phyloP scores from a whole-genome alignment of 2,888 invertebrate species.

The Diaphora mendica region DNA sequence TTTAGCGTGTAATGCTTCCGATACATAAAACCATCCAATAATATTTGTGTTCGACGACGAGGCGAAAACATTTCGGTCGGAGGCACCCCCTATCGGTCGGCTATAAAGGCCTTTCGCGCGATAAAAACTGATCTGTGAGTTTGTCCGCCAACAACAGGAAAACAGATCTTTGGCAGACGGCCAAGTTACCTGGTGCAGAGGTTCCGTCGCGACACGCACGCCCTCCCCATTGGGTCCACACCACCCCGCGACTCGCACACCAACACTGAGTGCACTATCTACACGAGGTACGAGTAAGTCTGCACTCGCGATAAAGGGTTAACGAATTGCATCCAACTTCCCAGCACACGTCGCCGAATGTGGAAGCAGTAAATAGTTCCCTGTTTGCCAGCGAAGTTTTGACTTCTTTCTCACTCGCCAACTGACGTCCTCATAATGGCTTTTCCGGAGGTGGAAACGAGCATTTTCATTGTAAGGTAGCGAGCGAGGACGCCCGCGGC shows the following conservation, averaged over 20 bases:
- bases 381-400: conserved; percentile 80
- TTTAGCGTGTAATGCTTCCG: conserved; percentile 84
- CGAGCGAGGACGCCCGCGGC: conserved; percentile 61
- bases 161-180: conserved; percentile 83
- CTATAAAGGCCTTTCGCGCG: conserved; percentile 86
- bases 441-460: conserved; percentile 62
- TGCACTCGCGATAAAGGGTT: conserved; percentile 78
- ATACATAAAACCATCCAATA: conserved; percentile 85
- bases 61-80: conserved; percentile 78
- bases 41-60: conserved; percentile 82
- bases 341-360: conserved; percentile 79
- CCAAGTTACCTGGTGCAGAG: conserved; percentile 79
- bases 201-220: conserved; percentile 56
- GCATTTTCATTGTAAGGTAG: conserved; percentile 64
- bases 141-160: conserved; percentile 83
- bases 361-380: conserved; percentile 81
- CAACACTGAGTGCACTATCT: conserved; percentile 50
- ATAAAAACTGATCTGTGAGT: conserved; percentile 87
- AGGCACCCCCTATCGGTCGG: conserved; percentile 78
- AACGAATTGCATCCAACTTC: conserved; percentile 83
- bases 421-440: conserved; percentile 78
- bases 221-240: conserved; percentile 15
- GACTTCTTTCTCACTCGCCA: conserved; percentile 79
- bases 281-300: conserved; percentile 47
- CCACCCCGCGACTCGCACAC: conserved; percentile 41